Base-by-base conservation (phyloP, 2,797 vertebrate species). In the Molossus alvarezi region DNA sequence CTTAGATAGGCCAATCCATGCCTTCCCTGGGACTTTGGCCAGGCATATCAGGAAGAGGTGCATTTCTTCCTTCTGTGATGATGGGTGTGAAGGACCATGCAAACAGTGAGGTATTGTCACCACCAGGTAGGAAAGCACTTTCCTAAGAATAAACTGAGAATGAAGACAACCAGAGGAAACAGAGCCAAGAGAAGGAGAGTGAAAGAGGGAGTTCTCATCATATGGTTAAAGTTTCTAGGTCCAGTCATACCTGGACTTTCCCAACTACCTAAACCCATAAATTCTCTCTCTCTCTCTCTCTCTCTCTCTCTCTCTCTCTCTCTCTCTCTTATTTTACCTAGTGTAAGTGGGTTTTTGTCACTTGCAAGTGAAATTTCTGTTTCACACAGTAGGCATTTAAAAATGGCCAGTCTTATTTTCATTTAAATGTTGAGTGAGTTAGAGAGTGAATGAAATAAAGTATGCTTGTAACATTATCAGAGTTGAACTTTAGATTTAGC, bases 401-500 rank as follows among this genome's bases (percentile, higher is more conserved):
- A 80, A 80, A 45, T 33, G 37, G 9, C 5, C 15, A 27, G 14
- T 14, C 23, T 83, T 72, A 21, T 69, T 77, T 88, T 84, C 58
- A 73, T 64, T 92, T 87, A 87, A 65, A 41, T 72, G 27, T 84
- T 96, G 23, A 55, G 37, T 33, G 14, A 72, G 62, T 41, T 73
- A 93, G 17, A n/a, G 37, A 71, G 20, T 79, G 64, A 64, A 37
- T 29, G 9, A 80, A 93, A 73, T 76, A 60, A 80, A 73, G 73
- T 33, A 23, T 71, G 37, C 88, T 79, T 62, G 4, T 75, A 69
- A 88, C 82, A 94, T 79, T 64, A 33, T 57, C 82, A 41, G 53
- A 83, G 25, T 62, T 69, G 57, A 90, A 86, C 27, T 90, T 77
- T 21, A 88, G 48, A 89, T 79, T 89, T 69, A 69, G 64, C 15